Evolutionary conservation across 2,888 invertebrate species (phyloP), one percentile per base, ranked within the genome.

Genomic region (Elegia similella): DNA sequence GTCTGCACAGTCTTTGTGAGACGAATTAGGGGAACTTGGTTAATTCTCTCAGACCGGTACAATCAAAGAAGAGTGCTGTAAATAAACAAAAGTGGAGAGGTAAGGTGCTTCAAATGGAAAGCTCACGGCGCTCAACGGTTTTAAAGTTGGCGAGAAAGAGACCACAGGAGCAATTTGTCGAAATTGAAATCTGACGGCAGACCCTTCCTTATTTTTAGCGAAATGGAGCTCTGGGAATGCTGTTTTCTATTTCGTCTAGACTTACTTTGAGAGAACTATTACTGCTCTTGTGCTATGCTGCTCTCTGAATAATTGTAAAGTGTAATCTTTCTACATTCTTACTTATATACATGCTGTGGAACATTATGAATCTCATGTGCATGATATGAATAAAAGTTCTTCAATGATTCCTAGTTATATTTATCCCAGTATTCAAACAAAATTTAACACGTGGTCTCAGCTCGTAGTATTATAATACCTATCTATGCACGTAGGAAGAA

Each of bases 1-100:
- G 73, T 78, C 75, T 80, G 77, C 76, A 69, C 62, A 67, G 72
- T 72, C 82, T 81, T 85, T 85, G 86, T 86, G 65, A 64, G 55
- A 66, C 61, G 61, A 73, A 73, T 75, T 79, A 74, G 72, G 76
- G 80, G 78, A 75, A 76, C 74, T 77, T 78, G 68, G 67, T 74
- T 69, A 72, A 74, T 79, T 70, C 64, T 62, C 73, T 75, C 64
- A 66, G 73, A 70, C 70, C 66, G 68, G 63, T 70, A 70, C 72
- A 82, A 82, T 84, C 81, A 82, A 71, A 74, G 74, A 66, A 61
- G 53, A 62, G 62, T 61, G 66, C 59, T 61, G 57, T 62, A 60
- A 63, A 61, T 63, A 68, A 65, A 64, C 62, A 65, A 66, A 67
- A 63, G 61, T 60, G 55, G 59, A 61, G 60, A 60, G 52, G 57